Base-by-base conservation (phyloP, 2,888 invertebrate genomes). In the Amphipyra tragopoginis region DNA sequence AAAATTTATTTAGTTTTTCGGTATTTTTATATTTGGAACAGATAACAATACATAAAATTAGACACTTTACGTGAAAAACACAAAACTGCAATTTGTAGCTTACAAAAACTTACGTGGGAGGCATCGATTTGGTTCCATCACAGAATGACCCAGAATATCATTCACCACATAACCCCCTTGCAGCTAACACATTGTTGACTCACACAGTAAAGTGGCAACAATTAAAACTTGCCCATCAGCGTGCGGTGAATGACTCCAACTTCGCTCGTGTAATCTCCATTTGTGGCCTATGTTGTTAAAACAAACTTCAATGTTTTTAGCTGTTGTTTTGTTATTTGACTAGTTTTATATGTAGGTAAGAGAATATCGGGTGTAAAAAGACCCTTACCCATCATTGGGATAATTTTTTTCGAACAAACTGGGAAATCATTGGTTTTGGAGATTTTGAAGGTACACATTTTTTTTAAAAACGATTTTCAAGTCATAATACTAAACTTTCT, bases 171-270 rank as follows among this genome's bases (percentile, higher is more conserved):
- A 55, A n/a, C 29, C 34, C 43, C 43, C 40, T 60, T 38, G 44
- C 38, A 56, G 40, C 53, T 52, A 56, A 34, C 57, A 29, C 40
- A 43, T 39, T 47, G 56, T 15, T 49, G 55, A 72, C 49, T 47
- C 53, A 73, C 61, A 56, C 62, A 44, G 53, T 55, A 51, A 74
- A 67, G 62, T 63, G 77, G 71, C 40, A 51, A 63, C 64, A 73
- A 71, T 76, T 76, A 77, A 71, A 76, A 77, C 74, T 78, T 75
- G 53, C 38, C 54, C 73, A 65, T 78, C 73, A 70, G 50, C 45
- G 51, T 53, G 54, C 49, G 72, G 56, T 48, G 61, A 56, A 59
- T 57, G 54, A 54, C 44, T 54, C 63, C 39, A 76, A 76, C 66
- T 77, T 77, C 50, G 26, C 42, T 36, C 47, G 50, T 70, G 65